Conservation (phyloP, 2,113 vertebrate genomes). For the Maccullochella peelii region DNA sequence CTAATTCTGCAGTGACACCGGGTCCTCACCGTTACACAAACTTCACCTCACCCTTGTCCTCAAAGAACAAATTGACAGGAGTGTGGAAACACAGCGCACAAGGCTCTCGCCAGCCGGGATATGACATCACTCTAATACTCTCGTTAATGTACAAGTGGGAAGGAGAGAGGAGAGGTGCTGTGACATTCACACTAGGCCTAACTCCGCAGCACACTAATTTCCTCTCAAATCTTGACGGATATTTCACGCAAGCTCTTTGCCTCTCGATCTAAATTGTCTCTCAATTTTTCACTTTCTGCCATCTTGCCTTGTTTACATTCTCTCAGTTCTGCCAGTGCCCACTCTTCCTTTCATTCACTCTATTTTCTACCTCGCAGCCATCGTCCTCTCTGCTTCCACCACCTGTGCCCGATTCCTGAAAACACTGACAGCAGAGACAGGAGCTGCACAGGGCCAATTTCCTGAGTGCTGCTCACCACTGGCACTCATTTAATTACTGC, state of each 20-base stretch:
- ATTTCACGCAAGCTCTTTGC: conserved; percentile 13
- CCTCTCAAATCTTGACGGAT: conserved; percentile 40
- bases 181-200: conserved; percentile 63
- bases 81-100: neutral
- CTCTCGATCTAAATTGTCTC: conserved; percentile 22
- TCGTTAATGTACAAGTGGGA: conserved; percentile 11
- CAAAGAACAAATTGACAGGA: conserved; percentile 33
- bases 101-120: neutral
- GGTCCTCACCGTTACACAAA: conserved; percentile 24
- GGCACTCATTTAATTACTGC: conserved; percentile 75
- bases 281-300: conserved; percentile 22
- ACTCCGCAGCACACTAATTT: conserved; percentile 18
- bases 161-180: conserved; percentile 6
- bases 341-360: neutral
- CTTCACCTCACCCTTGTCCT: conserved; percentile 17
- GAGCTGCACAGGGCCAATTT: conserved; percentile 64
- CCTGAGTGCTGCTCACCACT: conserved; percentile 73
- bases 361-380: neutral
- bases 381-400: conserved; percentile 23
- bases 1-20: conserved; percentile 34
- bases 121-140: conserved; percentile 43
- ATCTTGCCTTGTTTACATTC: conserved; percentile 22
- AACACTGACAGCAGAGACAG: conserved; percentile 55
- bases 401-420: conserved; percentile 57
- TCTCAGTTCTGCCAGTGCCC: conserved; percentile 10